These are phyloP conservation scores for Gambusia affinis DNA, from an alignment of 2,113 vertebrate species.

Conservation along the genomic window DNA sequence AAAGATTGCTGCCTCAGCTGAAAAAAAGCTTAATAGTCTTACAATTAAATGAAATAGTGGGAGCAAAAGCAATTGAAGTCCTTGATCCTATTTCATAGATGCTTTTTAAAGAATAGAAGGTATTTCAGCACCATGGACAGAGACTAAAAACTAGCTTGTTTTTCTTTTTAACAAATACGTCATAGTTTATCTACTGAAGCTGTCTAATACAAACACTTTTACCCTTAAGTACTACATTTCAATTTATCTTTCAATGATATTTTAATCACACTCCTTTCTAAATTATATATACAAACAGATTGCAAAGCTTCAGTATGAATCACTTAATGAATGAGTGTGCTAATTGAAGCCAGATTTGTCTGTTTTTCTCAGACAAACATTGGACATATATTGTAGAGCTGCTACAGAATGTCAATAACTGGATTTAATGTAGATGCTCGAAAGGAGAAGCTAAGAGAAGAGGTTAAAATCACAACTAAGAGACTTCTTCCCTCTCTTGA, in stretches of 20 bases:
- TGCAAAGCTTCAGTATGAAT: neutral
- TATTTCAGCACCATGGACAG: slow-evolving; percentile 73
- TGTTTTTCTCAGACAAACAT: slow-evolving; percentile 15
- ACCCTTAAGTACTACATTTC: slow-evolving; percentile 5
- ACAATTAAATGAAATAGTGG: neutral
- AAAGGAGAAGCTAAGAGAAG: neutral
- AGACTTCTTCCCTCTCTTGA: neutral
- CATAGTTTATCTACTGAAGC: slow-evolving; percentile 1
- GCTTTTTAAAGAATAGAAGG: neutral
- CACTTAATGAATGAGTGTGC: neutral
- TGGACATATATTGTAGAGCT: slow-evolving; percentile 22
- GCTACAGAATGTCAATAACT: slow-evolving; percentile 7
- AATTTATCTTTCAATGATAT: slow-evolving; percentile 37
- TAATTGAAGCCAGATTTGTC: neutral
- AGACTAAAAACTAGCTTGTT: neutral
- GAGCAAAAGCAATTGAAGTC: neutral
- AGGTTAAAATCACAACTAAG: neutral
- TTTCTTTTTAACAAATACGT: neutral
- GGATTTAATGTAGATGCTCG: slow-evolving; percentile 15
- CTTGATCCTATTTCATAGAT: neutral
- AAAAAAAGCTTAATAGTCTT: neutral
- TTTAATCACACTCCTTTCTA: slow-evolving; percentile 12
- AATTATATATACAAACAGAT: slow-evolving; percentile 12
- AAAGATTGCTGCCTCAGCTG: neutral
- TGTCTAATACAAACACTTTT: neutral